Conservation (phyloP, 2,113 vertebrate species). For the Brachypteracias leptosomus region DNA sequence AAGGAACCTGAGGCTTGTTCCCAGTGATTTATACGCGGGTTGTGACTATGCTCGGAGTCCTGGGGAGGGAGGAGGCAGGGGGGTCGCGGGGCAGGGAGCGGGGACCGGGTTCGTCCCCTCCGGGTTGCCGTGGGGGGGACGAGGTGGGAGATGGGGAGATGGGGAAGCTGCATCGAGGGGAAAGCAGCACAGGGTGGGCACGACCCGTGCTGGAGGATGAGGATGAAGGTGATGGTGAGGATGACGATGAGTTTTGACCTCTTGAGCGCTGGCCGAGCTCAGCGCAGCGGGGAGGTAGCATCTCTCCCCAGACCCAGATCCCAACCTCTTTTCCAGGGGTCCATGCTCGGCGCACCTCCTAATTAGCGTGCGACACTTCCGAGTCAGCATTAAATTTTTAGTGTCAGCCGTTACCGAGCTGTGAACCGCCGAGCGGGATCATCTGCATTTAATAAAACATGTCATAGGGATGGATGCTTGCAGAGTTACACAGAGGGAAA, state of each 20-base stretch:
- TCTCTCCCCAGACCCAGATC: not conserved
- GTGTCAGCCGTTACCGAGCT: not conserved
- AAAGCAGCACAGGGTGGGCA: not conserved
- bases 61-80: too few relatives aligned
- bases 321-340: not conserved
- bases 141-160: too few relatives aligned
- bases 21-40: not conserved
- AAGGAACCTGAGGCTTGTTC: not conserved
- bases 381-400: not conserved
- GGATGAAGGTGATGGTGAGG: not conserved
- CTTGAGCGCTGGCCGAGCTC: not conserved
- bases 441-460: not conserved
- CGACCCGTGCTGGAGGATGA: not conserved
- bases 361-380: not conserved
- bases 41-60: not conserved
- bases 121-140: too few relatives aligned
- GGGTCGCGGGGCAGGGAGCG: too few relatives aligned
- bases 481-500: not conserved
- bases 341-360: not conserved
- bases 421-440: not conserved
- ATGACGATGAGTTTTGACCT: not conserved
- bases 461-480: fast-evolving
- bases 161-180: not conserved
- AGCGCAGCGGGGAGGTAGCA: fast-evolving
- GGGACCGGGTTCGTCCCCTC: fast-evolving